These are phyloP conservation scores for Syrrhaptes paradoxus DNA, from an alignment of 2,113 vertebrate genomes.

Conservation along the genomic window DNA sequence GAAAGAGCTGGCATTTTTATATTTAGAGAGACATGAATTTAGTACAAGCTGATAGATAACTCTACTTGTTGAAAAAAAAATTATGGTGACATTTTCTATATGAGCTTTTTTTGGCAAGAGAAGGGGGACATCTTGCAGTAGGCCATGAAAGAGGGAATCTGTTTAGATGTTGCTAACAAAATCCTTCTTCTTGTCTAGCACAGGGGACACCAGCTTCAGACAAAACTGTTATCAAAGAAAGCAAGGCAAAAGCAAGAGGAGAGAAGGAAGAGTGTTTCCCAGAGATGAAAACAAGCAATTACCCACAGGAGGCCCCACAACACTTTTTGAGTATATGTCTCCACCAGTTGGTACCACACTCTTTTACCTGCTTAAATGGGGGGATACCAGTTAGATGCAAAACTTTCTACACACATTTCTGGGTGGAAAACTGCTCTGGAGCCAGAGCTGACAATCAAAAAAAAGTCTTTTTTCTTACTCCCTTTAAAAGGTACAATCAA, in stretches of 20 bases:
- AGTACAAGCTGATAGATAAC: neutral
- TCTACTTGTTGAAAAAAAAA: constrained; percentile 23
- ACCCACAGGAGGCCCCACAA: neutral
- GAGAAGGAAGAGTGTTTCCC: neutral
- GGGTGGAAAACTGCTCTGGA: neutral
- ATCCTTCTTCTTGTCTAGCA: neutral
- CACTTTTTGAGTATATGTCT: neutral
- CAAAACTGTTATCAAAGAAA: neutral
- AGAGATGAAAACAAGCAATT: neutral
- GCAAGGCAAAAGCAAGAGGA: neutral
- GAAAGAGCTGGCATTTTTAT: neutral
- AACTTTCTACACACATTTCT: neutral
- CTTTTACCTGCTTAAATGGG: neutral
- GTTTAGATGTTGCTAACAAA: neutral
- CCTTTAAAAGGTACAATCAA: neutral
- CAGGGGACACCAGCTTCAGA: constrained; percentile 1
- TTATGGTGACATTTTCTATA: neutral
- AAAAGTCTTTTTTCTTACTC: neutral
- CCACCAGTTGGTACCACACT: neutral
- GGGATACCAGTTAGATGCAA: neutral
- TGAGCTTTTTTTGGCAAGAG: neutral
- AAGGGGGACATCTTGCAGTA: neutral
- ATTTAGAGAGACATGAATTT: neutral
- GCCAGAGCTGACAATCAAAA: neutral
- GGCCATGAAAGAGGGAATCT: neutral